phyloP scores from a whole-genome alignment of 2,888 invertebrate genomes.

The Chymomyza procnemis region DNA sequence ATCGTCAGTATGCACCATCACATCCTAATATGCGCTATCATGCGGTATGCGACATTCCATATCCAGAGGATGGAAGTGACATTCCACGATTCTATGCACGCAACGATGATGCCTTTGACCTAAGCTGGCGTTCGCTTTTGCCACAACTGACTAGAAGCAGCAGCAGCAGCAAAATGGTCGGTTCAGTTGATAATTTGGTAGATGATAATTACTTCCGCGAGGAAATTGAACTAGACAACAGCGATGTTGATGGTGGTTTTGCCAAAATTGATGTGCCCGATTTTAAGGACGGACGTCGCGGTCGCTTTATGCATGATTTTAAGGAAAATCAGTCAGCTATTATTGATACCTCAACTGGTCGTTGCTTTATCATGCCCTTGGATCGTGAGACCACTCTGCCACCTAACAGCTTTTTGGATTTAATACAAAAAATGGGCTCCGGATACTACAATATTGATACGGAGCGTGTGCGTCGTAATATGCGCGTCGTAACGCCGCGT shows the following conservation, averaged over 20 bases:
- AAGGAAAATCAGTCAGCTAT: constrained; percentile 87
- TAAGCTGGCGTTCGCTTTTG: constrained; percentile 64
- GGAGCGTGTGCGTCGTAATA: constrained; percentile 85
- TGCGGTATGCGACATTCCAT: constrained; percentile 78
- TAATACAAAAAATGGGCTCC: constrained; percentile 87
- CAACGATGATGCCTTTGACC: constrained; percentile 71
- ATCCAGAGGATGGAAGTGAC: constrained; percentile 66
- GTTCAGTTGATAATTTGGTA: constrained; percentile 42
- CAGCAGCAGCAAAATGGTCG: constrained; percentile 16
- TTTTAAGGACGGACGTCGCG: constrained; percentile 88
- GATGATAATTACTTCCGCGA: constrained; percentile 84
- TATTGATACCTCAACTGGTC: constrained; percentile 85
- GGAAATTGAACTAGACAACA: constrained; percentile 87
- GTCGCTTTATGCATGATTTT: constrained; percentile 96
- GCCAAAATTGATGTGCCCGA: constrained; percentile 93
- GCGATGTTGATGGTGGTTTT: constrained; percentile 83
- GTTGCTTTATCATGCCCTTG: constrained; percentile 95
- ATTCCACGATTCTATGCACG: constrained; percentile 72
- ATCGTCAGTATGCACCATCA: constrained; percentile 84
- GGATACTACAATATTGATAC: constrained; percentile 91
- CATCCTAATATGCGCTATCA: constrained; percentile 80
- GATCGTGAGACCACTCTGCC: constrained; percentile 87
- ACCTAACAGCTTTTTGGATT: constrained; percentile 89
- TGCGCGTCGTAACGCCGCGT: constrained; percentile 86
- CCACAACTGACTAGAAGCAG: constrained; percentile 46